Percentiles rank a stretch among this genome's conserved stretches.
Conservation (phyloP, 2,888 invertebrate genomes). For the Erynnis tages region DNA sequence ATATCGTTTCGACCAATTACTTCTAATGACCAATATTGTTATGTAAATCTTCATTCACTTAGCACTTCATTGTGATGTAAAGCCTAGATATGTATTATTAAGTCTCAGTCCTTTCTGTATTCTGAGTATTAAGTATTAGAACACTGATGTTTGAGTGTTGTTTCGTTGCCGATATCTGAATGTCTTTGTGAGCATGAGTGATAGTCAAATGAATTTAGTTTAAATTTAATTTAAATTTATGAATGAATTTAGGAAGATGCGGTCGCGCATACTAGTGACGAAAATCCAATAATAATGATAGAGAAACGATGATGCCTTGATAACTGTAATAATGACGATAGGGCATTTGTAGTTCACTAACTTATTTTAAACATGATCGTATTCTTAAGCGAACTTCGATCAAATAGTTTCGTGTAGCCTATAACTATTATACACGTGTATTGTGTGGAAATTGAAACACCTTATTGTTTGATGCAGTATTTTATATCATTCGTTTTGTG, state of each 20-base stretch:
- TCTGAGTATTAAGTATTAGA: constrained; percentile 82
- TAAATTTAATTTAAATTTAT: constrained; percentile 76
- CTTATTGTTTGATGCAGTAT: constrained; percentile 74
- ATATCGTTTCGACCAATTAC: constrained; percentile 78
- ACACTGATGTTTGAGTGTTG: constrained; percentile 70
- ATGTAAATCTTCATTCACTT: constrained; percentile 66
- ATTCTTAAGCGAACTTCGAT: constrained; percentile 68
- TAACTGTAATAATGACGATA: constrained; percentile 74
- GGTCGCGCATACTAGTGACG: constrained; percentile 81
- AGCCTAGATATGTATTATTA: constrained; percentile 79
- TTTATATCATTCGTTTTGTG: constrained; percentile 71
- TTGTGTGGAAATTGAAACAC: constrained; percentile 44
- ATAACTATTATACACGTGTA: constrained; percentile 46
- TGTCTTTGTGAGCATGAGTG: constrained; percentile 71
- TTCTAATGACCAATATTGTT: constrained; percentile 66
- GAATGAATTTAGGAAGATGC: constrained; percentile 78
- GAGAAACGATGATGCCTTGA: constrained; percentile 73
- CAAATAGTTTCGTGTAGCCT: constrained; percentile 66
- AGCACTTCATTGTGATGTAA: constrained; percentile 76
- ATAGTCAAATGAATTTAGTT: constrained; percentile 79
- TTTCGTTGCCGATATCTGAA: constrained; percentile 60
- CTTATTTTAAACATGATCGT: constrained; percentile 75
- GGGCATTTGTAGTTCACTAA: constrained; percentile 79
- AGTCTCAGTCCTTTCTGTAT: too few relatives aligned
- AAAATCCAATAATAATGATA: constrained; percentile 80